Evolutionary conservation across 1,140 invertebrate genomes (phyloP), one percentile per base, ranked within the genome.

Genomic region (Hetaerina americana): DNA sequence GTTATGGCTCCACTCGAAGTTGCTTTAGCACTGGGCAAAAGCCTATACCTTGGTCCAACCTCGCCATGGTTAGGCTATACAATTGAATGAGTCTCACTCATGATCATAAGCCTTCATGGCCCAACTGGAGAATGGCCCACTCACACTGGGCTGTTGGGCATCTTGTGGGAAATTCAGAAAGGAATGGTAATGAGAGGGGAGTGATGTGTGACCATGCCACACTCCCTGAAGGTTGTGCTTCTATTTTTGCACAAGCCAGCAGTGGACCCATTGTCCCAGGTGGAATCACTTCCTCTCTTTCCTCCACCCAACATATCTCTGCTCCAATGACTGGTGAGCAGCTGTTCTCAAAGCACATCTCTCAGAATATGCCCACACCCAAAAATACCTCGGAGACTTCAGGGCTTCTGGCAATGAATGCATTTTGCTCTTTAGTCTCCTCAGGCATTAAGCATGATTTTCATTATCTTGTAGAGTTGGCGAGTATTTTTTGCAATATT

Each of bases 1-100:
- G 87, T 25, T 87, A 87, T 77, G 86, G 86, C 70, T 87, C 86
- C 26, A 85, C 86, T 40, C 81, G 83, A 66, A 86, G 85, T 76
- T n/a, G n/a, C n/a, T 81, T 81, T 73, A 81, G 79, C 66, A 71
- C 80, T 28, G 81, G 81, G 71, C 79, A 82, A 25, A 75, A 80
- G 0, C 74, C 78, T 5, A 77, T 79, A 29, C 40, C 40, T 5
- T 57, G 40, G 40, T n/a, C 2, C 15, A 18, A 12, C 15, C 15
- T 57, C 40, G 22, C 15, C 15, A 12, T 1, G 15, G 15, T 57
- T 3, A 57, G 40, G 10, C 40, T 57, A n/a, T 57, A 57, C 22
- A 57, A 57, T 12, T 57, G 15, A 57, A 57, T 57, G 40, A 57
- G 40, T 18, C 15, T 57, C 10, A 1, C 40, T 18, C 15, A n/a